Conservation (phyloP, 2,797 vertebrate species). For the Triplophysa yarkandensis region DNA sequence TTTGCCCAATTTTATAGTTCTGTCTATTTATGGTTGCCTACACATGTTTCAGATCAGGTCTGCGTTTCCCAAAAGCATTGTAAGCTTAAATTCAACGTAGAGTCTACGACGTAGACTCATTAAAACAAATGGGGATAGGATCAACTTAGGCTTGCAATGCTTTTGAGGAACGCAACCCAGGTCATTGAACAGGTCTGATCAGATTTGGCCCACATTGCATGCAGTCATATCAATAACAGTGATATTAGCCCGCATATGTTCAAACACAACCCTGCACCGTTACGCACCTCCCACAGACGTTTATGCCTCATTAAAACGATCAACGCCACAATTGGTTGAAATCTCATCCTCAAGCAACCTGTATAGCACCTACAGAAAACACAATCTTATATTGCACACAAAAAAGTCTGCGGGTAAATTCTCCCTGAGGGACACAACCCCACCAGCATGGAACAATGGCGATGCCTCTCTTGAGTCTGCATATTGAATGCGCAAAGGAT, state of each 20-base stretch:
- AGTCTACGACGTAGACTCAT: no score
- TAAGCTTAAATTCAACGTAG: no score
- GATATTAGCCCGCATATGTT: neutral
- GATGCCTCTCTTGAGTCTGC: conserved; percentile 39
- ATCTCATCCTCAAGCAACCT: conserved; percentile 15
- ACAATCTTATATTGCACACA: conserved; percentile 12
- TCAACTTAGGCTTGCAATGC: no score
- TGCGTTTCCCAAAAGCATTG: no score
- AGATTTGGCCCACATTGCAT: neutral
- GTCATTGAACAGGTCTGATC: neutral
- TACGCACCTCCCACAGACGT: neutral
- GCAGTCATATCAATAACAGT: neutral
- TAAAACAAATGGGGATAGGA: no score
- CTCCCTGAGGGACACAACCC: conserved; percentile 30
- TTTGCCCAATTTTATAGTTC: neutral
- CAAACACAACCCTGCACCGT: neutral
- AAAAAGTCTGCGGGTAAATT: neutral
- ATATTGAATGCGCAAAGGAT: conserved; percentile 52
- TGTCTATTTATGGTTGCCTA: no score
- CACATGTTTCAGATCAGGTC: no score
- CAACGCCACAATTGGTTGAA: neutral
- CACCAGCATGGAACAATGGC: conserved; percentile 53
- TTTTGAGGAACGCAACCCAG: no score
- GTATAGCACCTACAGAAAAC: neutral
- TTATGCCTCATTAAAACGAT: neutral